Conservation (phyloP, 2,888 invertebrate genomes). For the Pandemis heparana region DNA sequence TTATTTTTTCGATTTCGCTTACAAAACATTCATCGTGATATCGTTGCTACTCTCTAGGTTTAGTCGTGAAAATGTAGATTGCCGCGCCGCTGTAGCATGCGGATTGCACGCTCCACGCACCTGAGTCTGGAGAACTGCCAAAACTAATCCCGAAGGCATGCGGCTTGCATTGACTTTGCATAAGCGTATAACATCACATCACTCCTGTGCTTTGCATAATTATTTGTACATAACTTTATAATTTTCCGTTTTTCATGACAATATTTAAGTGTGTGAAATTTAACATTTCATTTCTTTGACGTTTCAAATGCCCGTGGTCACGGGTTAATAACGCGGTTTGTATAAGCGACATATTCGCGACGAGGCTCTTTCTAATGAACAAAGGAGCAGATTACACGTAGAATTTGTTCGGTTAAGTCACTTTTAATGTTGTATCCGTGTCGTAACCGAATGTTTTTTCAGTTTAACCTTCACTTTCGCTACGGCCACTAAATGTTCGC, state of each 20-base stretch:
- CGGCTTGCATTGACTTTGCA: constrained; percentile 6
- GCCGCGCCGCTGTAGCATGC: background rate
- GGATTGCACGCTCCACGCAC: constrained; percentile 28
- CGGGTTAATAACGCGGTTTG: background rate
- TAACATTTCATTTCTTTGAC: background rate
- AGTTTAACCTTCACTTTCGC: constrained; percentile 4
- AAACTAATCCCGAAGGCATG: constrained; percentile 28
- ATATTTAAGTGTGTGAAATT: no score
- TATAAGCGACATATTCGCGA: background rate
- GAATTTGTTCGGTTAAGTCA: background rate
- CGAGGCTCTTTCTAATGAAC: background rate
- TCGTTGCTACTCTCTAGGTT: background rate
- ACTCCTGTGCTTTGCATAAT: background rate
- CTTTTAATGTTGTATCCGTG: background rate
- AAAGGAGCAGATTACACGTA: background rate
- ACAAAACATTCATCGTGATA: no score
- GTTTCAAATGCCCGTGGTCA: background rate
- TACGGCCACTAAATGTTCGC: background rate
- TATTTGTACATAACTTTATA: background rate
- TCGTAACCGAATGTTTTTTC: background rate
- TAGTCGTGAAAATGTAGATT: background rate
- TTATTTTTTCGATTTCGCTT: no score
- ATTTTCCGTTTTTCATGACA: background rate
- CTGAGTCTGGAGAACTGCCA: constrained; percentile 30
- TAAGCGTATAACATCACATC: background rate